Evolutionary conservation across 30 jellyfish, hydroid and myxozoan species (phyloP).

Genomic region (Aurelia sp.): DNA sequence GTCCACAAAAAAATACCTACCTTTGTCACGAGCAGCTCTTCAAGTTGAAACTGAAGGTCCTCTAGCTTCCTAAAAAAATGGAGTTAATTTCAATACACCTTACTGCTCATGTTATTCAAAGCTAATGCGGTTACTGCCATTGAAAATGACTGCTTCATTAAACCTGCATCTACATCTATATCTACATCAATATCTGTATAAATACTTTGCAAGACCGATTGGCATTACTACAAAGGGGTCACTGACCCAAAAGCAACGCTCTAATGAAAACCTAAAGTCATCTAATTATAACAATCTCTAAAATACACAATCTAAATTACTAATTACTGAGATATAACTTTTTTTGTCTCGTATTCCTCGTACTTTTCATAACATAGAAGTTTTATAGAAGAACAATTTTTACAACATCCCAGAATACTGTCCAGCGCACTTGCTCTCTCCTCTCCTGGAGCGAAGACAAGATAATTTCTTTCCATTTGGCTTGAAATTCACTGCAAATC

Average conservation of each 20-base stretch:
- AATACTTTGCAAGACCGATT: no score
- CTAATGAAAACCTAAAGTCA: no score
- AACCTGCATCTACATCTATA: no score
- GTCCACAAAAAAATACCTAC: constrained; percentile 6
- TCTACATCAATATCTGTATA: no score
- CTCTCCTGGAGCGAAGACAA: background rate
- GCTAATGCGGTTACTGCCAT: background rate
- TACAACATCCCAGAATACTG: constrained; percentile 24
- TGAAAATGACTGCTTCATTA: background rate
- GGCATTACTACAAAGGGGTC: no score
- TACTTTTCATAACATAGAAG: background rate
- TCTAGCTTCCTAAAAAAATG: constrained; percentile 73
- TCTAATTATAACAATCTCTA: no score
- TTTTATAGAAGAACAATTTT: constrained; percentile 14
- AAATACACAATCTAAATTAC: no score
- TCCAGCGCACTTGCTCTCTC: constrained; percentile 20
- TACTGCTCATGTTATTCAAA: no score
- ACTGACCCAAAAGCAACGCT: no score
- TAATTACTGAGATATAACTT: no score
- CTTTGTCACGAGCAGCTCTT: constrained; percentile 78
- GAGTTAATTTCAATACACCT: no score
- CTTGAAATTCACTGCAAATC: background rate
- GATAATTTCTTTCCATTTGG: constrained; percentile 6
- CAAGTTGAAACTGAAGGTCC: constrained; percentile 94
- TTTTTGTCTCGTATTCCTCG: no score